Evolutionary conservation across 2,113 vertebrate species (phyloP).

Genomic region (Lamprologus callipterus): DNA sequence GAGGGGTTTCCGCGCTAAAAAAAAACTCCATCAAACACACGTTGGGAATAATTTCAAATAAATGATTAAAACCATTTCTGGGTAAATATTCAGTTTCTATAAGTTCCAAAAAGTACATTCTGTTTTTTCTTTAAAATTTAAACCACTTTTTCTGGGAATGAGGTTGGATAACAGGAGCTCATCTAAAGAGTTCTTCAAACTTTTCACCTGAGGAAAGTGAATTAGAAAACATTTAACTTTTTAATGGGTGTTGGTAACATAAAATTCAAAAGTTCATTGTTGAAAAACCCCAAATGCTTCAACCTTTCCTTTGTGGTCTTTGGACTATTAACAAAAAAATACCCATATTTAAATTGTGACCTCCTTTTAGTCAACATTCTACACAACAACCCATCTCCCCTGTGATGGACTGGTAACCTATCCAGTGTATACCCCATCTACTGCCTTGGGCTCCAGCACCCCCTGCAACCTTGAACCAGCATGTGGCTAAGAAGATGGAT

Average conservation of each 20-base stretch:
- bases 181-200: not conserved
- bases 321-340: not conserved
- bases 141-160: not conserved
- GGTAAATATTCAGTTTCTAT: not conserved
- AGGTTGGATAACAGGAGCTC: not conserved
- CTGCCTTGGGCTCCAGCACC: not conserved
- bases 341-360: not conserved
- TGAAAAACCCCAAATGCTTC: not conserved
- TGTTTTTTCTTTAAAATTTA: not conserved
- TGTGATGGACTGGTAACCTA: not conserved
- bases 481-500: not conserved
- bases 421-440: not conserved
- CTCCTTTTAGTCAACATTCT: not conserved
- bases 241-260: not conserved
- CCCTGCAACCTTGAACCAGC: not conserved
- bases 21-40: not conserved
- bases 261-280: not conserved
- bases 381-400: not conserved
- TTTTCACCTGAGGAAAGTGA: not conserved
- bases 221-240: not conserved
- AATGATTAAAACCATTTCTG: not conserved
- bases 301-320: not conserved
- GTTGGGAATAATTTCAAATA: not conserved
- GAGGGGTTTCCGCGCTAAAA: not conserved
- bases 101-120: not conserved